Evolutionary conservation across 1,140 invertebrate genomes (phyloP).

Genomic region (Coelopa frigida): DNA sequence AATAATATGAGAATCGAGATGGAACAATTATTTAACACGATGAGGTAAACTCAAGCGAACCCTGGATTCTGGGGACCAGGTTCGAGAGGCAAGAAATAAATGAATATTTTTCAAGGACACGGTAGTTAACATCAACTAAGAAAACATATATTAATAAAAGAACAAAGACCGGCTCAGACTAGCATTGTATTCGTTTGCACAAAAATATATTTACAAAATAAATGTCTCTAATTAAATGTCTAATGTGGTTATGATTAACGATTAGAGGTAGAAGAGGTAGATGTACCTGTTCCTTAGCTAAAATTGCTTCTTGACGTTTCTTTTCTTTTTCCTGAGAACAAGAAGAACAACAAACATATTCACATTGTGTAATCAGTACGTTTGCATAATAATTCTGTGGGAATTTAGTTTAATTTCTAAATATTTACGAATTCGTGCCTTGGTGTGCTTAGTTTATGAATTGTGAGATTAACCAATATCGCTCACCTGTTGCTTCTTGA

Average conservation of each 20-base stretch:
- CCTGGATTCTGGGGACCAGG: no score
- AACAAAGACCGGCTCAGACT: no score
- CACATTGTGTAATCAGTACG: conserved; percentile 6
- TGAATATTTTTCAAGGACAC: no score
- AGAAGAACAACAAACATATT: conserved; percentile 45
- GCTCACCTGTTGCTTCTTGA: conserved; percentile 72
- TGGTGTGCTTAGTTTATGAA: no score
- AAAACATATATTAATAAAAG: no score
- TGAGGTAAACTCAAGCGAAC: no score
- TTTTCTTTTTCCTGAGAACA: conserved; percentile 80
- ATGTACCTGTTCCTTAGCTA: conserved; percentile 81
- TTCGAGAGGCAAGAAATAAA: no score
- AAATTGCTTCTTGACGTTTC: conserved; percentile 76
- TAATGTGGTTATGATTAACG: conserved; percentile 30
- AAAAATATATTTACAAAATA: neutral
- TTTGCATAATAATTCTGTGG: neutral
- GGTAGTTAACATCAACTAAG: no score
- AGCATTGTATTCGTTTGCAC: no score
- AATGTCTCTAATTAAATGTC: conserved; percentile 1
- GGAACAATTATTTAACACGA: no score
- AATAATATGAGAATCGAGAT: no score
- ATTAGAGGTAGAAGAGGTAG: conserved; percentile 9
- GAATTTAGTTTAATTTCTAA: neutral
- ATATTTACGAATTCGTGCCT: no score
- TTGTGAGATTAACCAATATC: neutral